Percentiles rank a stretch among this genome's conserved stretches.
phyloP scores from a whole-genome alignment of 1,140 invertebrate species.

The Nasonia giraulti region DNA sequence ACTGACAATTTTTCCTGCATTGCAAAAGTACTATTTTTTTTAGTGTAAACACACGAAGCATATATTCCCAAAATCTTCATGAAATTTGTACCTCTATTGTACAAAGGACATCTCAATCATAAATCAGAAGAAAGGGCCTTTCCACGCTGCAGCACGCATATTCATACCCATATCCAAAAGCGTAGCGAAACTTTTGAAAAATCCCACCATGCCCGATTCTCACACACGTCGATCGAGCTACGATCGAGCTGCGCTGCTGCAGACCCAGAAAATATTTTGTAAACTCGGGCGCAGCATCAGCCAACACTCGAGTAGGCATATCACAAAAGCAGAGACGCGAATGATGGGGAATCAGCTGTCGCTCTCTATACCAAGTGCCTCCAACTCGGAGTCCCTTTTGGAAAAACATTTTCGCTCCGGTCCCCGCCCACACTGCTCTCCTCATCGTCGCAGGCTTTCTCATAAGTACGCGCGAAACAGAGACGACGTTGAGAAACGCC shows the following conservation, averaged over 20 bases:
- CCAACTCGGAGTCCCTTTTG: background rate
- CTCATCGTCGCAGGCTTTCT: conserved; percentile 43
- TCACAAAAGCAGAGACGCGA: background rate
- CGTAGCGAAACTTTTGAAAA: too few relatives aligned
- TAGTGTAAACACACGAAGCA: too few relatives aligned
- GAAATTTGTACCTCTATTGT: too few relatives aligned
- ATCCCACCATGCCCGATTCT: too few relatives aligned
- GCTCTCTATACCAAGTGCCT: background rate
- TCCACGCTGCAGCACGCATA: too few relatives aligned
- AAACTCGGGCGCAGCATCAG: conserved; percentile 51
- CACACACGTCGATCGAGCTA: background rate
- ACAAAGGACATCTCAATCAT: too few relatives aligned
- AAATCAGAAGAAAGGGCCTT: too few relatives aligned
- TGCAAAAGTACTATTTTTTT: too few relatives aligned
- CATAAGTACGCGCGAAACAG: background rate
- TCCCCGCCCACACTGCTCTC: conserved; percentile 52
- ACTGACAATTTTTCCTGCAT: too few relatives aligned
- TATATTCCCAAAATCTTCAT: too few relatives aligned
- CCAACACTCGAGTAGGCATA: background rate
- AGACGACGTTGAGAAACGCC: conserved; percentile 39
- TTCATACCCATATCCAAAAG: too few relatives aligned
- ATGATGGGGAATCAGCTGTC: conserved; percentile 15
- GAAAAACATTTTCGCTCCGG: conserved; percentile 32
- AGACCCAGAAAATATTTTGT: conserved; percentile 60
- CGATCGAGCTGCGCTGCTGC: too few relatives aligned